Conservation (phyloP, 1,140 invertebrate species). For the Pectinophora gossypiella region DNA sequence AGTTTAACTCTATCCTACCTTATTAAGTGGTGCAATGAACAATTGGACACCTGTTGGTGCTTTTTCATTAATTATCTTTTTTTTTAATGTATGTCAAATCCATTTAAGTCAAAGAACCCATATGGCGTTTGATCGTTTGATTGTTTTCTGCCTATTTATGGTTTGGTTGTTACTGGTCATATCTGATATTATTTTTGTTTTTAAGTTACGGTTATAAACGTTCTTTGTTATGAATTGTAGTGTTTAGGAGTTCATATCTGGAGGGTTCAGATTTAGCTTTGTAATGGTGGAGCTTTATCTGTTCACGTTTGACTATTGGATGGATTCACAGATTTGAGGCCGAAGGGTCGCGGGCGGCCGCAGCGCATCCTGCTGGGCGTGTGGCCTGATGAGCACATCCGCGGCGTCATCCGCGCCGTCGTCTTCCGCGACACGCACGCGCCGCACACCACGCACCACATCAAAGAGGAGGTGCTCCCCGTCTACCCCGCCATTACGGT, state of each 20-base stretch:
- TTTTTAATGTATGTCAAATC: too few relatives aligned
- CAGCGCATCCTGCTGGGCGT: constrained; percentile 92
- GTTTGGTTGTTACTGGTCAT: not conserved
- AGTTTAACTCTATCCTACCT: too few relatives aligned
- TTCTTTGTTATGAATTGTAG: not conserved
- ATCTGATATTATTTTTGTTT: too few relatives aligned
- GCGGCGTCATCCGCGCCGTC: constrained; percentile 92
- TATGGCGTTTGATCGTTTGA: too few relatives aligned
- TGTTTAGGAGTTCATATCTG: not conserved
- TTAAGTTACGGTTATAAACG: not conserved
- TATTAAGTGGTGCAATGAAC: too few relatives aligned
- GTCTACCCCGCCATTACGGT: constrained; percentile 67
- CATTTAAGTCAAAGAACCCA: too few relatives aligned
- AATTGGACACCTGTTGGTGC: too few relatives aligned
- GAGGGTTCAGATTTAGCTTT: not conserved
- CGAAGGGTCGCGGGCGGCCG: constrained; percentile 91
- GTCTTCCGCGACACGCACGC: constrained; percentile 90
- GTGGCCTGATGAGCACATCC: constrained; percentile 94
- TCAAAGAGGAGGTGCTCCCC: constrained; percentile 63
- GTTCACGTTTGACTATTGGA: constrained; percentile 71
- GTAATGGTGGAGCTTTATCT: constrained; percentile 23
- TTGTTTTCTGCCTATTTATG: not conserved
- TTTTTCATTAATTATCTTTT: too few relatives aligned
- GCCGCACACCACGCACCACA: constrained; percentile 78
- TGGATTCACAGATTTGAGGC: constrained; percentile 84